Base-by-base conservation (phyloP, 1,140 invertebrate genomes). In the Scaptomyza montana region DNA sequence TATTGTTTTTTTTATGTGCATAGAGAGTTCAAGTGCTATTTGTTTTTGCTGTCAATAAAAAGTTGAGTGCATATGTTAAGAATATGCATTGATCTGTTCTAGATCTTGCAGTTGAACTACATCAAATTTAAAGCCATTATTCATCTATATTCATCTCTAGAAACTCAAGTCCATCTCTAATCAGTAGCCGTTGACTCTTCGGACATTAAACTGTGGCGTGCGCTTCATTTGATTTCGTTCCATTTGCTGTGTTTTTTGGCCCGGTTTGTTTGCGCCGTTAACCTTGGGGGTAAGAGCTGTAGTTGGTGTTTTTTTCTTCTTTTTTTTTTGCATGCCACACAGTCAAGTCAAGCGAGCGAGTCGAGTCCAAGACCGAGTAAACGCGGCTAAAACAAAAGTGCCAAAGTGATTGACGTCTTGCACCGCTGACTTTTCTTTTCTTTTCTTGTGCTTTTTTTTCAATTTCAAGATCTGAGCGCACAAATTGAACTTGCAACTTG, bases 261-360 rank as follows among this genome's bases (percentile, higher is more conserved):
- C 74, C 82, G 65, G 76, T 82, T 87, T 87, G 82, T 77, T 81
- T 87, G 74, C 67, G 70, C 79, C 76, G 78, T 82, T 89, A 87
- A 87, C 82, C 82, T 89, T 87, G 82, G 84, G 82, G 82, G 81
- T 82, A 80, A 59, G 70, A 46, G 50, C 47, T 59, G 36, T 33
- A 67, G 45, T 19, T 39, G 16, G 3, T 10, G 30, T 33, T 33
- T 57, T 41, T 68, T 85, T 78, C 77, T 30, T 3, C 2, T 39
- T 33, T n/a, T 10, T 57, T 41, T 68, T 85, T 78, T 80, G 74
- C 81, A 86, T 81, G 81, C 59, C 81, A 64, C 16, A 59, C 39
- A 28, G 50, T 47, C 9, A 56, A 61, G 12, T 51, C 13, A 13
- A 54, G 62, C 49, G 46, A 57, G 45, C 57, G 25, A 39, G 49